A percentile compares a stretch with the other conserved stretches of the same genome.
Conservation (phyloP, 2,113 vertebrate genomes). For the Pteropus alecto region DNA sequence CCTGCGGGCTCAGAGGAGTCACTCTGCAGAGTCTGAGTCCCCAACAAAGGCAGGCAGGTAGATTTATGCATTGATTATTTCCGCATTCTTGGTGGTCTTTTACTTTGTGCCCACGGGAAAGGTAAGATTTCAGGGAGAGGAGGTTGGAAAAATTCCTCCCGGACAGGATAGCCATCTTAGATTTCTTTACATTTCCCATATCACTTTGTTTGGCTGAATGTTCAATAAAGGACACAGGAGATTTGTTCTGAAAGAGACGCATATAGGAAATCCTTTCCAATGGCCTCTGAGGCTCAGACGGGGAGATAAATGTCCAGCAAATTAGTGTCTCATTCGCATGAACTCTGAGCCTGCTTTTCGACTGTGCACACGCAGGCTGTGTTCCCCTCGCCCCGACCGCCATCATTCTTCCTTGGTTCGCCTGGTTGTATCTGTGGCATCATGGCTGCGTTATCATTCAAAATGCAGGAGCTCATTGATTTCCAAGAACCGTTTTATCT, state of each 20-base stretch:
- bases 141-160: no score
- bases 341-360: neutral
- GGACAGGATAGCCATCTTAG: no score
- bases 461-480: neutral
- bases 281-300: neutral
- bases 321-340: neutral
- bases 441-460: neutral
- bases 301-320: neutral
- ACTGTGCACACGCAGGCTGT: neutral
- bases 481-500: constrained; percentile 70
- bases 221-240: neutral
- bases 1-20: no score
- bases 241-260: neutral
- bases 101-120: no score
- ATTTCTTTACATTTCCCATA: no score
- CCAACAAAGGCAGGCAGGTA: no score
- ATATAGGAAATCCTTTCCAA: neutral
- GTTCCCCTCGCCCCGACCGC: neutral
- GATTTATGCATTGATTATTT: no score
- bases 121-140: no score
- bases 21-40: no score
- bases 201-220: neutral
- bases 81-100: no score
- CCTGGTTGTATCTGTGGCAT: neutral
- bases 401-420: neutral